Conservation (phyloP, 92 coral and sea anemone genomes). For the Micromussa lordhowensis region DNA sequence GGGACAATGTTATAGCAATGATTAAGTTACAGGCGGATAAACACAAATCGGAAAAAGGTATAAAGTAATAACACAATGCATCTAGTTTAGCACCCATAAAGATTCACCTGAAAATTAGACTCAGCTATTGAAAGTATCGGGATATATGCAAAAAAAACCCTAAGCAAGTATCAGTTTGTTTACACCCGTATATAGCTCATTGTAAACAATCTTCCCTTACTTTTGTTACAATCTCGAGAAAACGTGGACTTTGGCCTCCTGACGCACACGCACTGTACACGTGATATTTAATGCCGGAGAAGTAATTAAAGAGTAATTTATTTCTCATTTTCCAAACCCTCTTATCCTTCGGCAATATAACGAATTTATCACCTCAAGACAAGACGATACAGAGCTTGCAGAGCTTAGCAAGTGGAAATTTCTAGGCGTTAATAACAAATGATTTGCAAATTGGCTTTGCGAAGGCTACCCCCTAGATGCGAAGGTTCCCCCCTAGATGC, state of each 20-base stretch:
- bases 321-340: neutral
- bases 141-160: neutral
- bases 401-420: neutral
- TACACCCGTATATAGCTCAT: neutral
- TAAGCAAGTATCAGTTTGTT: neutral
- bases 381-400: neutral
- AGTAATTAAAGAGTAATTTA: neutral
- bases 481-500: conserved; percentile 40
- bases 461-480: conserved; percentile 39
- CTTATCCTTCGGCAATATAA: neutral
- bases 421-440: neutral
- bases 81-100: neutral
- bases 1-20: neutral
- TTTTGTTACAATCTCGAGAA: neutral
- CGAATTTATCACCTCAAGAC: neutral
- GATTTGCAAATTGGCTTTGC: neutral
- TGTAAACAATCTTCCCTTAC: conserved; percentile 8
- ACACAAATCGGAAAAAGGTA: neutral
- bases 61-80: neutral
- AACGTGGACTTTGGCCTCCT: neutral
- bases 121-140: neutral
- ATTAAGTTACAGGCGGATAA: neutral
- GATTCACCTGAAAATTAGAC: neutral
- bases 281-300: neutral
- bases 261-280: neutral